Base-by-base conservation (phyloP, 2,113 vertebrate genomes). In the Chaetorhynchus papuensis region DNA sequence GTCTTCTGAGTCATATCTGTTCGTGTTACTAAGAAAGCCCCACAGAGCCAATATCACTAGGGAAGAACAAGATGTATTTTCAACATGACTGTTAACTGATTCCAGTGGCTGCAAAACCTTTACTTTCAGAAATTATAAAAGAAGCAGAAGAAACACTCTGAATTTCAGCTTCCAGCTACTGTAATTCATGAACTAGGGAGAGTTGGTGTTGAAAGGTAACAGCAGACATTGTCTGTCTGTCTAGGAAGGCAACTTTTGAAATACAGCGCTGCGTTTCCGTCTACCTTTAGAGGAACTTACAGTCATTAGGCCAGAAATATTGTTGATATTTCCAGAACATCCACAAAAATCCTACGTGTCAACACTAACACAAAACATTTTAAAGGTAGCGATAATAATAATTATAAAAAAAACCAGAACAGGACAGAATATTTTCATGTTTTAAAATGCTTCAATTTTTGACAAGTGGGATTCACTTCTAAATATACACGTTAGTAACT, bases 1-100 rank as follows among this genome's bases (percentile, higher is more conserved):
- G 66, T 80, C 78, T 87, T 95, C 90, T 95, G 96, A 95, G 85
- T 94, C 85, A 90, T 94, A 88, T 94, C 79, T 95, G 68, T 66
- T 90, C 60, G 39, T 52, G 59, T 86, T 89, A 89, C 90, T 85
- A 93, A 95, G 92, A 94, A 96, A 95, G 87, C 75, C 85, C 71
- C 64, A 88, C 66, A 86, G 79, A 90, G 64, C 52, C 68, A 83
- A 3, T 56, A 94, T 59, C 2, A 0, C 68, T 37, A 75, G 20
- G n/a, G 76, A 95, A 89, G 90, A 92, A 96, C 79, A 93, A 74
- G 68, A 94, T 45, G 76, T 90, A 88, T 95, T 94, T 95, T 94
- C 85, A 90, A 52, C 42, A 74, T 64, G 72, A 66, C 41, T 77
- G 47, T 60, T 28, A 44, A 85, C 60, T 78, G 65, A 64, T 75